phyloP scores from a whole-genome alignment of 2,888 invertebrate genomes.

The Frankliniella fusca region DNA sequence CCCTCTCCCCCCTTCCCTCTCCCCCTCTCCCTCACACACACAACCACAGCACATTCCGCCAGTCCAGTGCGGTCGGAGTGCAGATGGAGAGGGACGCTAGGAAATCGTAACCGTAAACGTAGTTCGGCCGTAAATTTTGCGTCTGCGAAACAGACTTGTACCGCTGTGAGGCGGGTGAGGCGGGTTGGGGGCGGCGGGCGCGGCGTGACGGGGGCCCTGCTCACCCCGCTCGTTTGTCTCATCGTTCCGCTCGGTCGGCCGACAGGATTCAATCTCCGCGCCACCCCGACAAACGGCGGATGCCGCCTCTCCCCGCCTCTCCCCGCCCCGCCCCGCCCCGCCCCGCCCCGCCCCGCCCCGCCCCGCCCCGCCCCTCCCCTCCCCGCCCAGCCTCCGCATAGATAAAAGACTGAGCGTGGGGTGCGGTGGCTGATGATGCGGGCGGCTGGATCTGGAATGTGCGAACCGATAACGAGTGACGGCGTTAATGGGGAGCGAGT shows the following conservation, averaged over 20 bases:
- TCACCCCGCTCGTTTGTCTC: neutral
- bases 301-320: neutral
- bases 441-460: too few relatives aligned
- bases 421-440: too few relatives aligned
- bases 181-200: neutral
- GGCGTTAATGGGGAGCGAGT: neutral
- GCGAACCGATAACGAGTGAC: neutral
- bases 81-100: neutral
- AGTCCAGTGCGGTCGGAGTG: too few relatives aligned
- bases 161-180: neutral
- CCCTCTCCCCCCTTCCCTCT: too few relatives aligned
- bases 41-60: too few relatives aligned
- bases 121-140: neutral
- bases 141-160: neutral
- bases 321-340: neutral
- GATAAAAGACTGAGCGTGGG: neutral
- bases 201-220: neutral
- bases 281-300: neutral
- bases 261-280: neutral
- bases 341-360: neutral
- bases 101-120: conserved; percentile 6
- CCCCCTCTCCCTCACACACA: too few relatives aligned
- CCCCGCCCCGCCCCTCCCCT: too few relatives aligned
- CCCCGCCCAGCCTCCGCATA: neutral
- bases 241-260: neutral